These are phyloP conservation scores for Hemicordylus capensis DNA, from an alignment of 2,113 vertebrate genomes.

Conservation along the genomic window DNA sequence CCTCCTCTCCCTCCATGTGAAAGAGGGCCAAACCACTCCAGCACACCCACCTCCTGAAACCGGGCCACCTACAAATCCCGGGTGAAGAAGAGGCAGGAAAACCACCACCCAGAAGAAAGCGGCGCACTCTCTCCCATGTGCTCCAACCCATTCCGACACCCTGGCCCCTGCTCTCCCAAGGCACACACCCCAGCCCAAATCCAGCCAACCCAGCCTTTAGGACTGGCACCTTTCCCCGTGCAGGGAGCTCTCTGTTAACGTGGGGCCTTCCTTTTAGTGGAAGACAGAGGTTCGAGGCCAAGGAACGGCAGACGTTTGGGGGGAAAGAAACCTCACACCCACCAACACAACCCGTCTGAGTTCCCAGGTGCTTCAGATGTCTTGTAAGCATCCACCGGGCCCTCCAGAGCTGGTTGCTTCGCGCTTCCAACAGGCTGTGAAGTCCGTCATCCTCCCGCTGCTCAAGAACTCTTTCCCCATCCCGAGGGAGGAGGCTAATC, in stretches of 20 bases:
- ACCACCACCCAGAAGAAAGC: background rate
- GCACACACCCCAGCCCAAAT: background rate
- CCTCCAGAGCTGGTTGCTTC: no score
- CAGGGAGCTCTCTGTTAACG: fast-evolving
- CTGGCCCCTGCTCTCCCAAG: background rate
- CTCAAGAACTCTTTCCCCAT: background rate
- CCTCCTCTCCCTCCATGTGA: background rate
- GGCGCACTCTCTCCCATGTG: background rate
- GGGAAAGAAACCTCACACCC: no score
- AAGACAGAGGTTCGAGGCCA: background rate
- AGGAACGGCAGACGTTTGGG: conserved; percentile 33
- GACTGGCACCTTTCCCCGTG: background rate
- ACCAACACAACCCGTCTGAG: background rate
- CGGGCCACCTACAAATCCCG: background rate
- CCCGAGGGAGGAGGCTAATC: background rate
- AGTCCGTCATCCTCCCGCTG: background rate
- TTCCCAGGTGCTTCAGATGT: background rate
- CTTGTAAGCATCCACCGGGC: background rate
- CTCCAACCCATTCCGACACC: no score
- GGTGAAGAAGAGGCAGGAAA: background rate
- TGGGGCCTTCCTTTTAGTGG: background rate
- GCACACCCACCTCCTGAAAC: background rate
- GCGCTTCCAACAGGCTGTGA: no score
- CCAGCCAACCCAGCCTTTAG: background rate
- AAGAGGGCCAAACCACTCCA: background rate